A percentile compares a stretch with the other conserved stretches of the same genome.
phyloP scores from a whole-genome alignment of 1,140 invertebrate genomes.

The Pseudomyrmex sp. region DNA sequence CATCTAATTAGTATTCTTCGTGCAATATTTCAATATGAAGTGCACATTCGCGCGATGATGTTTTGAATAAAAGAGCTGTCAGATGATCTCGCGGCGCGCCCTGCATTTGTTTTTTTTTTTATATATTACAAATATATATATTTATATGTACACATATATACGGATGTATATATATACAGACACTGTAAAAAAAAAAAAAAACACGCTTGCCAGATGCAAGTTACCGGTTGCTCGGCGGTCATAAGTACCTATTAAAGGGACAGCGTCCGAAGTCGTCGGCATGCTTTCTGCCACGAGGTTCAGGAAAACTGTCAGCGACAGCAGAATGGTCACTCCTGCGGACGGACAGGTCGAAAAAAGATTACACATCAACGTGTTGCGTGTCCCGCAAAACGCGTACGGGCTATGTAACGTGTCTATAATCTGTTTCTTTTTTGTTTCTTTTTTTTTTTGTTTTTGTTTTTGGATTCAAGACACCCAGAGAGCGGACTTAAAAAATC shows the following conservation, averaged over 20 bases:
- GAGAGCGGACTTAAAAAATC: too few relatives aligned
- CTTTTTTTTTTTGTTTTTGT: too few relatives aligned
- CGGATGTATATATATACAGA: slow-evolving; percentile 69
- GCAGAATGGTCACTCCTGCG: slow-evolving; percentile 98
- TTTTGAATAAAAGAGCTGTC: slow-evolving; percentile 22
- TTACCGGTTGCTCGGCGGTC: slow-evolving; percentile 48
- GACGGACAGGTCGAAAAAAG: slow-evolving; percentile 72
- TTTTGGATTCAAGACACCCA: too few relatives aligned
- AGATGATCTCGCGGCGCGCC: slow-evolving; percentile 38
- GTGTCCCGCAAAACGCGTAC: slow-evolving; percentile 3
- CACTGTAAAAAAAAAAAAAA: slow-evolving; percentile 61
- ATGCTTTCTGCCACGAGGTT: slow-evolving; percentile 97
- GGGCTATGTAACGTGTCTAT: slow-evolving; percentile 19
- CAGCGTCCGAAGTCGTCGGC: slow-evolving; percentile 95
- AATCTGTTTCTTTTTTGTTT: too few relatives aligned
- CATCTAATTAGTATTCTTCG: too few relatives aligned
- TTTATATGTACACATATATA: slow-evolving; percentile 36
- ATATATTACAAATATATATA: too few relatives aligned
- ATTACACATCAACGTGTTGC: slow-evolving; percentile 46
- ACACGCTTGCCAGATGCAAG: slow-evolving; percentile 68
- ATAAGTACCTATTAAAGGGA: slow-evolving; percentile 88
- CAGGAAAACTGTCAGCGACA: slow-evolving; percentile 99
- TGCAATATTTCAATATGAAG: not conserved
- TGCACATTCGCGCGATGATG: slow-evolving; percentile 16
- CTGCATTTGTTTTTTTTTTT: not conserved